Evolutionary conservation across 1,140 invertebrate genomes (phyloP).

Genomic region (Cotesia vestalis): DNA sequence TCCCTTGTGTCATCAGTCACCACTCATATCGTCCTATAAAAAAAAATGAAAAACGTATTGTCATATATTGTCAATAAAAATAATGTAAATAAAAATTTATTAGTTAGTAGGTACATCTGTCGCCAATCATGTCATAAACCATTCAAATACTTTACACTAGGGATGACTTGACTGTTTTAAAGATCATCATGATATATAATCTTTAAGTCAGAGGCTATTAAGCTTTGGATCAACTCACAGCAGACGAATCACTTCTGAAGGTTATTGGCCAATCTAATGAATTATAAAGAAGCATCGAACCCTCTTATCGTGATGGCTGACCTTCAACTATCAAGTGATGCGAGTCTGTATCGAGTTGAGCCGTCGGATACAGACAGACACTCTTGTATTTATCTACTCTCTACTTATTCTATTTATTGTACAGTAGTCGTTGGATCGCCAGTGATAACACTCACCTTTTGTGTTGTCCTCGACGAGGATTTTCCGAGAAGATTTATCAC

Average conservation of each 20-base stretch:
- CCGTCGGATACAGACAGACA: conserved; percentile 16
- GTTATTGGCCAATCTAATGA: conserved; percentile 57
- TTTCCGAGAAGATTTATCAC: conserved; percentile 29
- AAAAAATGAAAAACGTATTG: too few relatives aligned
- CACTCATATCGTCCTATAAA: too few relatives aligned
- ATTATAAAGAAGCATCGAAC: conserved; percentile 56
- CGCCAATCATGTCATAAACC: too few relatives aligned
- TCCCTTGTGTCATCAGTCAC: too few relatives aligned
- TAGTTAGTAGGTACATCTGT: too few relatives aligned
- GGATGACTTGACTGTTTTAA: conserved; percentile 28
- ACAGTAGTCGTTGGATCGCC: background rate
- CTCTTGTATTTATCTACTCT: too few relatives aligned
- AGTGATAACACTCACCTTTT: conserved; percentile 28
- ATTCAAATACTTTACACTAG: background rate
- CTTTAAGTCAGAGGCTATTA: conserved; percentile 22
- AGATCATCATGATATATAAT: conserved; percentile 15
- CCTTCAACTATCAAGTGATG: conserved; percentile 33
- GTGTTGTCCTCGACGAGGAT: conserved; percentile 4
- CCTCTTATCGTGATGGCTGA: conserved; percentile 40
- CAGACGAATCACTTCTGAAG: conserved; percentile 54
- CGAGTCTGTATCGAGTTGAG: too few relatives aligned
- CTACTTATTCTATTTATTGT: background rate
- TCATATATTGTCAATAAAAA: too few relatives aligned
- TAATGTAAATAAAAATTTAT: too few relatives aligned
- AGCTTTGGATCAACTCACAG: conserved; percentile 9